Conservation (phyloP, 64 coral and sea anemone genomes). For the Stichodactyla mertensii region DNA sequence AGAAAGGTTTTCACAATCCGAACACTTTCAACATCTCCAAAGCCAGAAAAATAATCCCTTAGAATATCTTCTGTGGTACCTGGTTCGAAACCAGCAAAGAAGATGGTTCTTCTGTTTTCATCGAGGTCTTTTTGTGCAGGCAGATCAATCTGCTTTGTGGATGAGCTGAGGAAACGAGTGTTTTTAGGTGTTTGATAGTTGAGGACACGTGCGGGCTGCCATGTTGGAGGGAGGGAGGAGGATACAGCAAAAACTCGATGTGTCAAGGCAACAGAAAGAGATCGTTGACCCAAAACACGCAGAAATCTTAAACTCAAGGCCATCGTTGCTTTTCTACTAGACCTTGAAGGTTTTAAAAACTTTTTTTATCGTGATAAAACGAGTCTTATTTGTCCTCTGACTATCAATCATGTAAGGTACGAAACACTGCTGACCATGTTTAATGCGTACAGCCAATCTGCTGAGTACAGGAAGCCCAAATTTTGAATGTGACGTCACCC, state of each 20-base stretch:
- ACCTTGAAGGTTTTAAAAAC: not conserved
- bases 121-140: not conserved
- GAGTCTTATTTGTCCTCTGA: too few relatives aligned
- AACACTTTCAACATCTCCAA: constrained; percentile 16
- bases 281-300: not conserved
- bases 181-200: not conserved
- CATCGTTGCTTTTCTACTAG: not conserved
- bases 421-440: not conserved
- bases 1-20: constrained; percentile 5
- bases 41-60: constrained; percentile 7
- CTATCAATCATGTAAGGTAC: too few relatives aligned
- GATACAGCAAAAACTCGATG: not conserved
- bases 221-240: not conserved
- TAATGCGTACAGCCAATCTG: not conserved
- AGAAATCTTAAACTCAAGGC: not conserved
- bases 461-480: not conserved
- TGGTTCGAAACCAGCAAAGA: constrained; percentile 2
- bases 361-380: too few relatives aligned
- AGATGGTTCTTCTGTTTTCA: not conserved
- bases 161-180: not conserved
- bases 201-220: not conserved
- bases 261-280: not conserved
- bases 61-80: not conserved
- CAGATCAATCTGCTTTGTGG: not conserved
- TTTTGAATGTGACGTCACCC: not conserved